phyloP scores from a whole-genome alignment of 2,888 invertebrate genomes.

The Aplocera efformata region DNA sequence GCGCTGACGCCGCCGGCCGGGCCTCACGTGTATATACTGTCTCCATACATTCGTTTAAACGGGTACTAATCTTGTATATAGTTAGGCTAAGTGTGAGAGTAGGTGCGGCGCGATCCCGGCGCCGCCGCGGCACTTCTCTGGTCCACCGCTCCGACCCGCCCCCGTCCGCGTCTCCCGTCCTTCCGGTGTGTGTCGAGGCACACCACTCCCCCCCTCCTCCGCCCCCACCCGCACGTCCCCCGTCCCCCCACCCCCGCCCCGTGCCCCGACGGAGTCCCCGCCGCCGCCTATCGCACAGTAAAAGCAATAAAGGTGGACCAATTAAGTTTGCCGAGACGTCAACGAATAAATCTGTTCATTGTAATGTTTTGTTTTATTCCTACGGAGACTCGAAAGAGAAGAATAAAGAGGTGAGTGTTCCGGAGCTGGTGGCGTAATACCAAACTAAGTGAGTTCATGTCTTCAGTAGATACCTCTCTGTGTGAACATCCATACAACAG shows the following conservation, averaged over 20 bases:
- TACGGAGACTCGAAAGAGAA: too few relatives aligned
- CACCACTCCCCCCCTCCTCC: too few relatives aligned
- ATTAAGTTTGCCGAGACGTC: slow-evolving; percentile 63
- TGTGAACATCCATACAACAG: too few relatives aligned
- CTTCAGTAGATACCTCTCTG: too few relatives aligned
- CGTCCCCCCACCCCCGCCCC: background rate
- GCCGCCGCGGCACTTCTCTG: slow-evolving; percentile 63
- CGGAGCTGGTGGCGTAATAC: too few relatives aligned
- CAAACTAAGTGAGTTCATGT: too few relatives aligned
- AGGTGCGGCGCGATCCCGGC: slow-evolving; percentile 50
- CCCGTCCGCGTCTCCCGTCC: slow-evolving; percentile 21
- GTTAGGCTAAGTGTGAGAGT: slow-evolving; percentile 68
- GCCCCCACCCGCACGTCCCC: background rate
- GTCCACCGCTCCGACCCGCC: slow-evolving; percentile 58
- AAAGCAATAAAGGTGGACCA: slow-evolving; percentile 32
- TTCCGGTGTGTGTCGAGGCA: too few relatives aligned
- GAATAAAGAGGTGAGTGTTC: too few relatives aligned
- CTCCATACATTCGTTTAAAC: slow-evolving; percentile 61
- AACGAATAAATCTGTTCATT: slow-evolving; percentile 78
- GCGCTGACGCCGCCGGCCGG: slow-evolving; percentile 29
- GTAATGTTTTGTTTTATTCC: slow-evolving; percentile 43
- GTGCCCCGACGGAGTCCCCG: slow-evolving; percentile 1
- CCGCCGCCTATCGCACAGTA: slow-evolving; percentile 30
- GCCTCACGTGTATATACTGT: slow-evolving; percentile 71
- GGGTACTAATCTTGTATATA: slow-evolving; percentile 76